phyloP scores from a whole-genome alignment of 2,888 invertebrate genomes.

The Ypsolopha scabrella region DNA sequence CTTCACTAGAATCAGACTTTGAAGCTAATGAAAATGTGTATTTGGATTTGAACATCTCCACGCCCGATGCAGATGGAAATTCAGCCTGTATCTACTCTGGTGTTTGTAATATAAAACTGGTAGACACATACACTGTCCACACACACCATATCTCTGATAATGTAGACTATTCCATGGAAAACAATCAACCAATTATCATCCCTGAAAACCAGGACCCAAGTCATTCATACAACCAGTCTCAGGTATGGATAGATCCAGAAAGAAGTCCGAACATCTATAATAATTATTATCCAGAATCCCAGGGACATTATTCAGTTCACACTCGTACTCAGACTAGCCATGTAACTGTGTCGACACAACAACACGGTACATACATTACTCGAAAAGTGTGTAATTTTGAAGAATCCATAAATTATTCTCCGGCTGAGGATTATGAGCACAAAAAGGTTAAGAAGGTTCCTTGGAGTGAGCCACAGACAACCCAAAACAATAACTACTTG shows the following conservation, averaged over 20 bases:
- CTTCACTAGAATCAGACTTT: constrained; percentile 31
- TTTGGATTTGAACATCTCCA: constrained; percentile 39
- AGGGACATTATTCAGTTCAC: constrained; percentile 22
- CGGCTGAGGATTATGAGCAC: constrained; percentile 25
- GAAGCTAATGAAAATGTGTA: constrained; percentile 39
- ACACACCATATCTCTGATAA: constrained; percentile 8
- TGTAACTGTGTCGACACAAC: constrained; percentile 33
- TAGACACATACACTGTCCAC: constrained; percentile 30
- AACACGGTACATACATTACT: constrained; percentile 46
- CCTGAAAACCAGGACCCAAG: constrained; percentile 25
- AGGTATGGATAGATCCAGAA: constrained; percentile 53
- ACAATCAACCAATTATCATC: constrained; percentile 23
- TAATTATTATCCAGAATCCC: constrained; percentile 25
- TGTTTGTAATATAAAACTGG: constrained; percentile 43
- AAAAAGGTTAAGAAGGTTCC: constrained; percentile 26
- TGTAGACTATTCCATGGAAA: constrained; percentile 10
- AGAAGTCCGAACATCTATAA: constrained; percentile 50
- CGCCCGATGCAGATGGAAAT: constrained; percentile 41
- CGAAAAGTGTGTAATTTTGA: constrained; percentile 46
- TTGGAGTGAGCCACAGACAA: constrained; percentile 17
- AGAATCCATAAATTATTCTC: constrained; percentile 25
- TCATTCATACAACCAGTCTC: constrained; percentile 31
- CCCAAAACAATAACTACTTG: constrained; percentile 8
- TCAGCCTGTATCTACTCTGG: constrained; percentile 39
- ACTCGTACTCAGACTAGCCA: constrained; percentile 25